phyloP scores from a whole-genome alignment of 2,113 vertebrate species.

The Brevimyrus niger region DNA sequence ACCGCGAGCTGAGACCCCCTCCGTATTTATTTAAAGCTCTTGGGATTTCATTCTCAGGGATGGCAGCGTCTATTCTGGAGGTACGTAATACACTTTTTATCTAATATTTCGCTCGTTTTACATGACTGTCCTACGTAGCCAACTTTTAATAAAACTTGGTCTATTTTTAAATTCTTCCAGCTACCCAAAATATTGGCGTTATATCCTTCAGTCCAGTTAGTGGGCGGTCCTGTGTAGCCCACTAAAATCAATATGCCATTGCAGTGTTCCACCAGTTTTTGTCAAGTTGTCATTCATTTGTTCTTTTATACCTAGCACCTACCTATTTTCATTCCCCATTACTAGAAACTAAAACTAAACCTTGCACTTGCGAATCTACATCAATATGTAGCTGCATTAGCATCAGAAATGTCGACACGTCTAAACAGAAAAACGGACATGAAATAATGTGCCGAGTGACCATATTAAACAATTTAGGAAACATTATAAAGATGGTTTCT shows the following conservation, averaged over 20 bases:
- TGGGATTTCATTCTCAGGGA: slow-evolving; percentile 70
- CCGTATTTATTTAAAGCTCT: slow-evolving; percentile 50
- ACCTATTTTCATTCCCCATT: not conserved
- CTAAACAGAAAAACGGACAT: not conserved
- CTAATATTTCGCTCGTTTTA: slow-evolving; percentile 32
- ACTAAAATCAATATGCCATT: not conserved
- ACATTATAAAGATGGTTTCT: not conserved
- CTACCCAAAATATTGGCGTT: not conserved
- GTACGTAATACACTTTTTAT: slow-evolving; percentile 58
- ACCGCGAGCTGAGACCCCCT: slow-evolving; percentile 52
- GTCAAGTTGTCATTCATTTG: not conserved
- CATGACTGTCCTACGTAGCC: not conserved
- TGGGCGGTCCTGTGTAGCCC: not conserved
- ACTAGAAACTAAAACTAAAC: not conserved
- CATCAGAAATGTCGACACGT: not conserved
- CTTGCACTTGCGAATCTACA: not conserved
- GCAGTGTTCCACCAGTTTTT: not conserved
- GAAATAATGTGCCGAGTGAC: not conserved
- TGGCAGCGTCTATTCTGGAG: slow-evolving; percentile 73
- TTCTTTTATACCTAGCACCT: not conserved
- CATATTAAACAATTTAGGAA: not conserved
- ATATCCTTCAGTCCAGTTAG: not conserved
- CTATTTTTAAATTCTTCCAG: not conserved
- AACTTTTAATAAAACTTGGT: not conserved
- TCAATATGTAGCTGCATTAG: not conserved